A percentile compares a stretch with the other conserved stretches of the same genome.
These are phyloP conservation scores for Pelmatolapia mariae DNA, from an alignment of 2,113 vertebrate genomes.

Conservation along the genomic window DNA sequence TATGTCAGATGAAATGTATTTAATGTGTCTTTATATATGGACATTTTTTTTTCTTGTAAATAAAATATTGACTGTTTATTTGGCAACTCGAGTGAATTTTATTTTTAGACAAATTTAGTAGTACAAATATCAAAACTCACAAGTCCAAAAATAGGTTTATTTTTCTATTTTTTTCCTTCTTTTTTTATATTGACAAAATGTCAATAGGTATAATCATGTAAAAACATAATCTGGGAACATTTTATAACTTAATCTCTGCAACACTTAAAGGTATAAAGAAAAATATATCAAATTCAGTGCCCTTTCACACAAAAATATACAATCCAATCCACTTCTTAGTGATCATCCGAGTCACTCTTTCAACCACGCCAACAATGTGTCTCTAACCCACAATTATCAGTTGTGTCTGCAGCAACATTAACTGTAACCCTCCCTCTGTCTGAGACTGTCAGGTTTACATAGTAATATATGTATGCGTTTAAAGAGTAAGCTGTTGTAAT, in stretches of 20 bases:
- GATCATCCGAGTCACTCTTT: slow-evolving; percentile 11
- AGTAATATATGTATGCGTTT: background rate
- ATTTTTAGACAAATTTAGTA: background rate
- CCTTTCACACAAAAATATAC: slow-evolving; percentile 54
- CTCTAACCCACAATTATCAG: background rate
- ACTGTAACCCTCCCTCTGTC: background rate
- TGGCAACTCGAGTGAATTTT: background rate
- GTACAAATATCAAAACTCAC: slow-evolving; percentile 31
- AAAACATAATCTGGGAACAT: slow-evolving; percentile 37
- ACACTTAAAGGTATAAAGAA: slow-evolving; percentile 42
- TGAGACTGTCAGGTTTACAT: background rate
- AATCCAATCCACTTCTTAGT: slow-evolving; percentile 26
- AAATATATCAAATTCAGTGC: slow-evolving; percentile 51
- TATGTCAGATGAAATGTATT: slow-evolving; percentile 61
- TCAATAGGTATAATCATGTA: slow-evolving; percentile 9
- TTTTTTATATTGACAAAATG: slow-evolving; percentile 3
- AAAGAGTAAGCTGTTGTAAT: background rate
- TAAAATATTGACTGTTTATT: slow-evolving; percentile 67
- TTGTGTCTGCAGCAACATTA: background rate
- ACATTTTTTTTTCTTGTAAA: slow-evolving; percentile 65
- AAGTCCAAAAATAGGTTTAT: slow-evolving; percentile 64
- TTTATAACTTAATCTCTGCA: slow-evolving; percentile 51
- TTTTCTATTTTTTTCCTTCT: background rate
- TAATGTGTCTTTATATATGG: slow-evolving; percentile 58
- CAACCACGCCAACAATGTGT: background rate